phyloP scores from a whole-genome alignment of 2,797 vertebrate species.

The Megalops cyprinoides region DNA sequence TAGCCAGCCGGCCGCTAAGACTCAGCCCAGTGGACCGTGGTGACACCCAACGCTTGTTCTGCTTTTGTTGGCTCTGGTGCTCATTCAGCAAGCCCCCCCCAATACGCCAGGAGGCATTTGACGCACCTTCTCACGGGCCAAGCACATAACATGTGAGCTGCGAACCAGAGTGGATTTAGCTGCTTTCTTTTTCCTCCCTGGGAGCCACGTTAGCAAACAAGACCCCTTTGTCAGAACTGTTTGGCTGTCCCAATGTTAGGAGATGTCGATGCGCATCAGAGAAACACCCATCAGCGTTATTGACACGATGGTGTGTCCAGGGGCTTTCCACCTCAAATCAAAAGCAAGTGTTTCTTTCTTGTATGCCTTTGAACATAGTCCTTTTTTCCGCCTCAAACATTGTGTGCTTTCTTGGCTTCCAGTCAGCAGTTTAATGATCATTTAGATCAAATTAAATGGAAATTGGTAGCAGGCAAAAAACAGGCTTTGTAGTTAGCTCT shows the following conservation, averaged over 20 bases:
- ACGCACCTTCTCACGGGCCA: conserved; percentile 28
- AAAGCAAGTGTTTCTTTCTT: conserved; percentile 6
- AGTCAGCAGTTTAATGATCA: conserved; percentile 20
- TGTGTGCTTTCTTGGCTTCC: background rate
- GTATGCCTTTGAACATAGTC: conserved; percentile 17
- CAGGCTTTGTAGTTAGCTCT: background rate
- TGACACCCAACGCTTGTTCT: conserved; percentile 13
- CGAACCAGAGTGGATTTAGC: conserved; percentile 18
- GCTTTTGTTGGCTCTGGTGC: conserved; percentile 12
- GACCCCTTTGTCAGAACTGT: background rate
- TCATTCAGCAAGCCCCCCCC: conserved; percentile 1
- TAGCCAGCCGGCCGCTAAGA: conserved; percentile 5
- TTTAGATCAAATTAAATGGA: conserved; percentile 16
- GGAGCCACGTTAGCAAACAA: conserved; percentile 3
- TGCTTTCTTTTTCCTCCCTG: background rate
- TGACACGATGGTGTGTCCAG: background rate
- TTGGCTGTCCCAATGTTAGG: background rate
- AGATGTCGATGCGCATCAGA: background rate
- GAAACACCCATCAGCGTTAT: conserved; percentile 4
- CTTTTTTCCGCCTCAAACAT: background rate
- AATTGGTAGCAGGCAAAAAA: conserved; percentile 3
- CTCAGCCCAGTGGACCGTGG: conserved; percentile 19
- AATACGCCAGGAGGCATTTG: conserved; percentile 17
- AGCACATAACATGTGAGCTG: conserved; percentile 19
- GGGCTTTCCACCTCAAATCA: conserved; percentile 10